Conservation (phyloP, 2,888 invertebrate genomes). For the Minunthozetes semirufus region DNA sequence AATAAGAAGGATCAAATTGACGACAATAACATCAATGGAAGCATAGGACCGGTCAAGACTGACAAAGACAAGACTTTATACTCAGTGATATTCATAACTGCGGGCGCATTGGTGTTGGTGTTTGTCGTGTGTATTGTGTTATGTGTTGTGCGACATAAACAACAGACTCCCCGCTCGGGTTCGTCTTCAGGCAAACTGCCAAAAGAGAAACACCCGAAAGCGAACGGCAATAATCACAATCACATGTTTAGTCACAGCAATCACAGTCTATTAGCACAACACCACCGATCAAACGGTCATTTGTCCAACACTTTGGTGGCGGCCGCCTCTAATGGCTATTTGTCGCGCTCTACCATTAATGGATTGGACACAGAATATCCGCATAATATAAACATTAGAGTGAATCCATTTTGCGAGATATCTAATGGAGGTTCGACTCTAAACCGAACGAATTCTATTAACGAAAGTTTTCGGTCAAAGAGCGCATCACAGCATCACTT, state of each 20-base stretch:
- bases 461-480: background rate
- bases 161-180: slow-evolving; percentile 26
- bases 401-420: slow-evolving; percentile 40
- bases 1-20: background rate
- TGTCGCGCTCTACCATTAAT: background rate
- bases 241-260: slow-evolving; percentile 30
- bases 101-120: slow-evolving; percentile 21
- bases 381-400: slow-evolving; percentile 37
- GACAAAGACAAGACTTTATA: slow-evolving; percentile 28
- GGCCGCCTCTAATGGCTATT: slow-evolving; percentile 15
- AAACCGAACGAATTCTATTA: slow-evolving; percentile 28
- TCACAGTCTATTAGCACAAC: background rate
- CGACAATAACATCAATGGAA: background rate
- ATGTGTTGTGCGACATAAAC: slow-evolving; percentile 30
- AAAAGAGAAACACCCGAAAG: slow-evolving; percentile 26
- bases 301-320: slow-evolving; percentile 18
- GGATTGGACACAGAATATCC: slow-evolving; percentile 1
- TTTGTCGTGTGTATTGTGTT: slow-evolving; percentile 32
- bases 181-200: background rate
- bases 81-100: slow-evolving; percentile 16
- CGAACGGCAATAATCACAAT: slow-evolving; percentile 25
- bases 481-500: slow-evolving; percentile 20
- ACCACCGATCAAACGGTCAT: slow-evolving; percentile 33
- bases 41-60: background rate
- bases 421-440: slow-evolving; percentile 4